Conservation (phyloP, 2,888 invertebrate species). For the Hydrotaea diabolus region DNA sequence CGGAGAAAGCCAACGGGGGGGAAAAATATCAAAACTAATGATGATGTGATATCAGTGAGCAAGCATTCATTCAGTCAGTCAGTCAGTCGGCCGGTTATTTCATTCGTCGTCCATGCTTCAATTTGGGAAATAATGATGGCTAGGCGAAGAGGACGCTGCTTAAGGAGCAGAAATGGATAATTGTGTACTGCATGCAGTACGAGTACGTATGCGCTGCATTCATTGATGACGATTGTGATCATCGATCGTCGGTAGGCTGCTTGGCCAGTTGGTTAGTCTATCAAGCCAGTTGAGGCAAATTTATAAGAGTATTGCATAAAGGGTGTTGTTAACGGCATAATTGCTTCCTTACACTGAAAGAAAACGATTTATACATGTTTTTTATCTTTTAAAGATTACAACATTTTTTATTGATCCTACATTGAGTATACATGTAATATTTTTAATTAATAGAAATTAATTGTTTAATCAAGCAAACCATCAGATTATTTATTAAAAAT, state of each 20-base stretch:
- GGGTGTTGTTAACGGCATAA: too few species aligned
- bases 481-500: too few species aligned
- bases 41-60: conserved; percentile 43
- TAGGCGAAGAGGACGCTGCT: background rate
- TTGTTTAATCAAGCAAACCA: too few species aligned
- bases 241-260: background rate
- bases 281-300: background rate
- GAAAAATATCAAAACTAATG: conserved; percentile 14
- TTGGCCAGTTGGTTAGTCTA: conserved; percentile 39
- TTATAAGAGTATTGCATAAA: background rate
- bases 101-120: conserved; percentile 33
- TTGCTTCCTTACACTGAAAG: too few species aligned
- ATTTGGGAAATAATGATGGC: conserved; percentile 13
- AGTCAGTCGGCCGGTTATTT: conserved; percentile 23
- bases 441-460: too few species aligned
- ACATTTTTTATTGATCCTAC: too few species aligned
- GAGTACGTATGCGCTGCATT: background rate
- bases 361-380: too few species aligned
- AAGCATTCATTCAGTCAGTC: conserved; percentile 20
- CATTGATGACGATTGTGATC: conserved; percentile 24
- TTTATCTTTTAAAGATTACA: too few species aligned
- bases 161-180: background rate
- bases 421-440: too few species aligned
- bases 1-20: background rate
- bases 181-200: too few species aligned